A percentile compares a stretch with the other conserved stretches of the same genome.
Evolutionary conservation across 2,113 vertebrate species (phyloP).

Genomic region (Rousettus leschenaultii): DNA sequence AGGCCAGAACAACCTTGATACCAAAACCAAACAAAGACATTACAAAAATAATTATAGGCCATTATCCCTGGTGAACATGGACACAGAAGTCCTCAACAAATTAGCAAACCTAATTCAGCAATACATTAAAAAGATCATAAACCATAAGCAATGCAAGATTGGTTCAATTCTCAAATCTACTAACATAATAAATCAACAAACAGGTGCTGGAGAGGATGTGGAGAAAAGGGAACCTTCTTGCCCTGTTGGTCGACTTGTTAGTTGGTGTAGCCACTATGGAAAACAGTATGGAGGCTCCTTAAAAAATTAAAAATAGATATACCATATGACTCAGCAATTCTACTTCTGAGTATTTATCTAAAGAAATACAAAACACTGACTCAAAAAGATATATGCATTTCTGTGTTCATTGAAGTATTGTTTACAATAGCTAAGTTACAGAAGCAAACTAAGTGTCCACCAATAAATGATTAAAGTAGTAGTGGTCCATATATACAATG

Average conservation of each 20-base stretch:
- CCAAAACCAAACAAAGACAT: not conserved
- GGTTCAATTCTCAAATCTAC: not conserved
- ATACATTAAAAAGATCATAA: not conserved
- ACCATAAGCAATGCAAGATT: not conserved
- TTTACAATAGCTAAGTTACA: not conserved
- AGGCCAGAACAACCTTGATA: not conserved
- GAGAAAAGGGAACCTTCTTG: not conserved
- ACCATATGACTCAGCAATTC: not conserved
- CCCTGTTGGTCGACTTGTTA: not conserved
- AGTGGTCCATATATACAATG: not conserved
- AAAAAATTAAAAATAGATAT: not conserved
- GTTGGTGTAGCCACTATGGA: not conserved
- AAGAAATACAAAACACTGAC: not conserved
- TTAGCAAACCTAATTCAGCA: not conserved
- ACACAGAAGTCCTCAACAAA: not conserved
- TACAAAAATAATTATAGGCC: not conserved
- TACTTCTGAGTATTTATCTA: not conserved
- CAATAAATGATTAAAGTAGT: not conserved
- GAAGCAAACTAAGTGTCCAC: not conserved
- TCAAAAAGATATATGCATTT: not conserved
- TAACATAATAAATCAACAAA: not conserved
- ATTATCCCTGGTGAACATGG: not conserved
- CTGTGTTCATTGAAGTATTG: not conserved
- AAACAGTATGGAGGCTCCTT: not conserved
- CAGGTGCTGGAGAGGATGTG: not conserved